phyloP scores from a whole-genome alignment of 2,888 invertebrate genomes.

The Teleogryllus oceanicus region DNA sequence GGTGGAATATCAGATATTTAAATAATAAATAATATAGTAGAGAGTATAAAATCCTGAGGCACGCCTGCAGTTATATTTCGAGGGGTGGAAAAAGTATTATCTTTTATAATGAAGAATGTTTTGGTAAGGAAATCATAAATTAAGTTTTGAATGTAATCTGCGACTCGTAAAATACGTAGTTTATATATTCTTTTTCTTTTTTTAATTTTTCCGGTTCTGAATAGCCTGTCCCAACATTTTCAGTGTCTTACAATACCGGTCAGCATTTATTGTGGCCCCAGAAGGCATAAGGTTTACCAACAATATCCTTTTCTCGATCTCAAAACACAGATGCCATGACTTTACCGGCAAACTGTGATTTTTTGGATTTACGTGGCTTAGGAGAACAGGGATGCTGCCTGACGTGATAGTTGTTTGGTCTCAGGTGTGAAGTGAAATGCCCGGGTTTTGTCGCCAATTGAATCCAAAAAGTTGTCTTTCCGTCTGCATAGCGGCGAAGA shows the following conservation, averaged over 20 bases:
- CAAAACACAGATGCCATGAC: not conserved
- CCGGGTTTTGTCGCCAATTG: conserved; percentile 1
- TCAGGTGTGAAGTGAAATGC: conserved; percentile 1
- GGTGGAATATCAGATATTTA: too few relatives aligned
- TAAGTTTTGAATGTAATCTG: too few relatives aligned
- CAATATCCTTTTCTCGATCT: not conserved
- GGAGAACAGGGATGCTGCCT: conserved; percentile 18
- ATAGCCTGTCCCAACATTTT: not conserved
- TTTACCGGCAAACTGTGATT: conserved; percentile 20
- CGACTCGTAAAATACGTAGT: too few relatives aligned
- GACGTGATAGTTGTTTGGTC: not conserved
- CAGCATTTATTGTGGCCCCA: conserved; percentile 10
- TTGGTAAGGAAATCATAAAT: too few relatives aligned
- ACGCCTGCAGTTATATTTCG: too few relatives aligned
- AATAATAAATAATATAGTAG: too few relatives aligned
- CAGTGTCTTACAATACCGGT: not conserved
- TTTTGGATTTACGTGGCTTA: not conserved
- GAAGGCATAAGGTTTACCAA: conserved; percentile 20
- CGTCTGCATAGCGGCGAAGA: not conserved
- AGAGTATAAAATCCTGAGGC: too few relatives aligned
- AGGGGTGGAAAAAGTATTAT: too few relatives aligned
- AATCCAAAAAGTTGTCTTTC: not conserved
- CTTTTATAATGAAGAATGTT: too few relatives aligned
- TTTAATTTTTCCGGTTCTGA: not conserved
- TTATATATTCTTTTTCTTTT: too few relatives aligned